Evolutionary conservation across 2,888 invertebrate genomes (phyloP).

Genomic region (Helicoverpa assulta): DNA sequence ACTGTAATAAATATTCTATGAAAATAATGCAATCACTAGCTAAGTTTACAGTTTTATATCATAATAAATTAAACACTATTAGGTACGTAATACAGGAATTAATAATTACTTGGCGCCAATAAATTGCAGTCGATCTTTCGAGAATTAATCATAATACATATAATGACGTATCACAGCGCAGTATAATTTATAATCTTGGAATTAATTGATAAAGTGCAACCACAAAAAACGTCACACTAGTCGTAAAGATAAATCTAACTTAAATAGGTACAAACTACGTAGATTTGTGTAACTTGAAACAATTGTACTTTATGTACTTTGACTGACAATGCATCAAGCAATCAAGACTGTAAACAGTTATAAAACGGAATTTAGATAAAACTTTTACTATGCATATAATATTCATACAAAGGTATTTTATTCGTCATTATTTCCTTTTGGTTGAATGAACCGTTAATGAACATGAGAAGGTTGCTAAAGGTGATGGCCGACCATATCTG

Average conservation of each 20-base stretch:
- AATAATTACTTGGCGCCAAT: conserved; percentile 22
- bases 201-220: conserved; percentile 35
- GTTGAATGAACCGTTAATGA: conserved; percentile 75
- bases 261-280: conserved; percentile 21
- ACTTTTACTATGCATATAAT: conserved; percentile 6
- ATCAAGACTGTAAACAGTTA: conserved; percentile 40
- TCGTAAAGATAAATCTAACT: conserved; percentile 31
- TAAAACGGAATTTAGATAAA: conserved; percentile 39
- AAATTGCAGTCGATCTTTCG: conserved; percentile 21
- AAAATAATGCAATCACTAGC: not conserved
- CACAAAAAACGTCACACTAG: conserved; percentile 37
- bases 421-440: conserved; percentile 44
- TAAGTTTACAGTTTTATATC: not conserved
- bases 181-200: conserved; percentile 27
- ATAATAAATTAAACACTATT: not conserved
- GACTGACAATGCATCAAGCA: conserved; percentile 27
- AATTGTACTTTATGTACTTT: conserved; percentile 11
- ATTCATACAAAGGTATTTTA: conserved; percentile 12
- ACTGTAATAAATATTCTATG: not conserved
- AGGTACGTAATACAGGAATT: not conserved
- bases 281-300: conserved; percentile 23
- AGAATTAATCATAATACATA: conserved; percentile 16
- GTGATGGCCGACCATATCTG: conserved; percentile 42
- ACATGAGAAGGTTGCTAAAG: conserved; percentile 70
- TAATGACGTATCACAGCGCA: not conserved